Evolutionary conservation across 2,797 vertebrate genomes (phyloP).

Genomic region (Onychomys torridus): DNA sequence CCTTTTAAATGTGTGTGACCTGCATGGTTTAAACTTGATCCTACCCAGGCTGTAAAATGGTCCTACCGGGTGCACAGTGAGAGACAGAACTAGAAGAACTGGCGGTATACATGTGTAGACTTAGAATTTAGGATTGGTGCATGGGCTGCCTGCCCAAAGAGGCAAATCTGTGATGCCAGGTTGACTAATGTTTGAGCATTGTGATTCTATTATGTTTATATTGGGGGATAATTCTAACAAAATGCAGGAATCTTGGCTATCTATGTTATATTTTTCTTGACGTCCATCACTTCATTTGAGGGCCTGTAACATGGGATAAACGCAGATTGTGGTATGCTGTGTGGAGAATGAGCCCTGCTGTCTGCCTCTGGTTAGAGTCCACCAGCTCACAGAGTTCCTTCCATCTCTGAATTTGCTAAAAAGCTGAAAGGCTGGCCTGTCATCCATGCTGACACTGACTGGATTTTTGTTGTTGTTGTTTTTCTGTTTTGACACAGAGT

Average conservation of each 20-base stretch:
- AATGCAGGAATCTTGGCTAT: neutral
- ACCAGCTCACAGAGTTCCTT: neutral
- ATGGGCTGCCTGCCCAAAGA: neutral
- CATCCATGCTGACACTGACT: neutral
- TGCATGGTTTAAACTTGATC: neutral
- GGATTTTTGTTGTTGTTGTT: neutral
- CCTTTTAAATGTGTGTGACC: neutral
- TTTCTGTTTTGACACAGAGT: neutral
- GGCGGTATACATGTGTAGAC: neutral
- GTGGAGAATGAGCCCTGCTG: neutral
- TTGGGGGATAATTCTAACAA: neutral
- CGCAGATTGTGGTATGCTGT: neutral
- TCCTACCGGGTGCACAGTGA: neutral
- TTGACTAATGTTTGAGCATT: slow-evolving; percentile 10
- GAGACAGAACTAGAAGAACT: neutral
- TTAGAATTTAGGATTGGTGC: neutral
- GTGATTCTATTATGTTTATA: neutral
- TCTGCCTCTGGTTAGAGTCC: neutral
- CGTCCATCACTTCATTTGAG: neutral
- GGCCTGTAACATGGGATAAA: neutral
- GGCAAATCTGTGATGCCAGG: neutral
- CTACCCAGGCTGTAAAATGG: neutral
- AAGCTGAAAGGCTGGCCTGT: neutral
- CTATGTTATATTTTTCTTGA: neutral
- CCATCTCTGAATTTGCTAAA: neutral